Percentiles rank a stretch among this genome's conserved stretches.
Conservation (phyloP, 2,888 invertebrate genomes). For the Hirtodrosophila duncani region DNA sequence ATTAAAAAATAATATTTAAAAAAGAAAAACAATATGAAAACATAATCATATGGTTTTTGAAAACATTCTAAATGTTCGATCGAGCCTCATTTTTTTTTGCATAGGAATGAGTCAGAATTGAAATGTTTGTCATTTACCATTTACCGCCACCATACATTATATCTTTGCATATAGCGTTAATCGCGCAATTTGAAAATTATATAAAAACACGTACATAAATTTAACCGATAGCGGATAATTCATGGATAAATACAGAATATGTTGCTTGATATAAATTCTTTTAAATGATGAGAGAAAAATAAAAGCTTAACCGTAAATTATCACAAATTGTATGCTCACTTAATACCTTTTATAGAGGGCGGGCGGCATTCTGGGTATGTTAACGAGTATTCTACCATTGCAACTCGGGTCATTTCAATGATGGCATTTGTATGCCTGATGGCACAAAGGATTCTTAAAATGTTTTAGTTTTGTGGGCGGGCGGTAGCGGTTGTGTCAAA, state of each 20-base stretch:
- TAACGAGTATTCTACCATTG: too few species aligned
- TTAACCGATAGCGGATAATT: constrained; percentile 51
- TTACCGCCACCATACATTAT: constrained; percentile 33
- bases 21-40: constrained; percentile 30
- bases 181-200: constrained; percentile 44
- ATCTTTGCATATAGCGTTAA: constrained; percentile 39
- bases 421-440: too few species aligned
- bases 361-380: too few species aligned
- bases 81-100: constrained; percentile 58
- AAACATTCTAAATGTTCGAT: constrained; percentile 62
- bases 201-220: constrained; percentile 26
- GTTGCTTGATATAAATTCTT: constrained; percentile 70
- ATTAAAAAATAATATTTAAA: constrained; percentile 55
- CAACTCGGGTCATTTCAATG: too few species aligned
- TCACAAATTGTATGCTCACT: too few species aligned
- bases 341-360: too few species aligned
- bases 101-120: too few species aligned
- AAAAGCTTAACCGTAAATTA: constrained; percentile 73
- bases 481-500: too few species aligned
- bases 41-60: constrained; percentile 70
- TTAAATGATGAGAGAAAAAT: constrained; percentile 71
- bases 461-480: too few species aligned
- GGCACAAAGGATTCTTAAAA: too few species aligned
- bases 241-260: constrained; percentile 55
- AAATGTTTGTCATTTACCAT: constrained; percentile 51